Conservation (phyloP, 2,888 invertebrate genomes). For the Acheta domesticus region DNA sequence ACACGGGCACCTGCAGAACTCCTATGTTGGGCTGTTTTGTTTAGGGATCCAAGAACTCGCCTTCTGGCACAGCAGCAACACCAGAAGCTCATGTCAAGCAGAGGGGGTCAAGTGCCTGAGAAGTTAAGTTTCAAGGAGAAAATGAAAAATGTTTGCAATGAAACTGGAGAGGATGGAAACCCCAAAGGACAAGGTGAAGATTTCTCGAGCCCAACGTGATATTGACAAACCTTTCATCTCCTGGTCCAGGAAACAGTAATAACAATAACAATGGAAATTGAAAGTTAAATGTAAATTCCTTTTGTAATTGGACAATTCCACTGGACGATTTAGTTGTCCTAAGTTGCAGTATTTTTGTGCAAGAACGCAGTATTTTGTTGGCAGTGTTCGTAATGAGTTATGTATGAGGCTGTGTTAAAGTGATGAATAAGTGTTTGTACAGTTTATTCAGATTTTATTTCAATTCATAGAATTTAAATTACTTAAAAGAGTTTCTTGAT, state of each 20-base stretch:
- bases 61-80: slow-evolving; percentile 79
- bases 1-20: too few relatives aligned
- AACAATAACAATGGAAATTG: slow-evolving; percentile 28
- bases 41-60: slow-evolving; percentile 82
- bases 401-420: not conserved
- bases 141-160: slow-evolving; percentile 98
- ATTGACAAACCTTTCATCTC: slow-evolving; percentile 67
- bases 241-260: slow-evolving; percentile 26
- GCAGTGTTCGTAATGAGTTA: not conserved
- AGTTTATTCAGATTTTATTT: slow-evolving; percentile 11
- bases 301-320: not conserved
- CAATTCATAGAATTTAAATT: not conserved
- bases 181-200: slow-evolving; percentile 92
- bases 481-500: not conserved
- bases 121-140: slow-evolving; percentile 97
- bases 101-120: slow-evolving; percentile 67
- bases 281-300: not conserved
- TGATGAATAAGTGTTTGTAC: slow-evolving; percentile 6
- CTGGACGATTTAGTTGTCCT: too few relatives aligned
- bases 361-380: too few relatives aligned
- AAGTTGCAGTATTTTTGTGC: too few relatives aligned
- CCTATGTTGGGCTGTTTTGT: slow-evolving; percentile 4
- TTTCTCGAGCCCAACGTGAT: slow-evolving; percentile 91
- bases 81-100: slow-evolving; percentile 59
- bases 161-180: slow-evolving; percentile 91